A percentile compares a stretch with the other conserved stretches of the same genome.
Evolutionary conservation across 2,888 invertebrate genomes (phyloP).

Genomic region (Portevinia maculata): DNA sequence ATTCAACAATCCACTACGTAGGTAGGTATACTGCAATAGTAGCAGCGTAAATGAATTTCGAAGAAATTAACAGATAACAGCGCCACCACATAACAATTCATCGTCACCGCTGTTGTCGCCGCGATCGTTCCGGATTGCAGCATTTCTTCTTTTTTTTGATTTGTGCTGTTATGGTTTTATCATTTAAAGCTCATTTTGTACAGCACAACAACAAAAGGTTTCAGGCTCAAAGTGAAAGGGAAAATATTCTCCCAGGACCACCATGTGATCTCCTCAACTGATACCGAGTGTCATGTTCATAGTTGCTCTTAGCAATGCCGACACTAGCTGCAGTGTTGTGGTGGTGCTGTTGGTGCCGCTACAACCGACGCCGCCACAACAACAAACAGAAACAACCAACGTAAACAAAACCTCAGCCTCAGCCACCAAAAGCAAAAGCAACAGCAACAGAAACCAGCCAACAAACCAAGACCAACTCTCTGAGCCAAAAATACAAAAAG

Average conservation of each 20-base stretch:
- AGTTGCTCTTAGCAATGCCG: conserved; percentile 72
- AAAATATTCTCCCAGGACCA: conserved; percentile 74
- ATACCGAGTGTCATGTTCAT: conserved; percentile 73
- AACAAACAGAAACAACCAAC: conserved; percentile 61
- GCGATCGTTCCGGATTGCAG: conserved; percentile 65
- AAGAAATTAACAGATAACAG: conserved; percentile 72
- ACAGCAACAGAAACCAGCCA: conserved; percentile 58
- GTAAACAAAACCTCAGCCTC: conserved; percentile 73
- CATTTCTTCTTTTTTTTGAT: conserved; percentile 30
- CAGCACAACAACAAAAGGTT: conserved; percentile 50
- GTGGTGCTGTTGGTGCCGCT: conserved; percentile 27
- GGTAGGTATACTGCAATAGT: conserved; percentile 12
- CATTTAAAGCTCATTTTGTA: conserved; percentile 62
- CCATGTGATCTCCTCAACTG: conserved; percentile 70
- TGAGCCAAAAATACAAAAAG: conserved; percentile 60
- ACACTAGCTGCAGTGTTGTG: conserved; percentile 50
- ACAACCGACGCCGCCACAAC: conserved; percentile 53
- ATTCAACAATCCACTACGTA: conserved; percentile 16
- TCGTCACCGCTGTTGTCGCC: conserved; percentile 57
- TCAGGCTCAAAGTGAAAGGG: conserved; percentile 71
- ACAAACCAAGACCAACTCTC: conserved; percentile 56
- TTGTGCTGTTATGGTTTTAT: conserved; percentile 9
- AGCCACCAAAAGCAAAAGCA: conserved; percentile 43
- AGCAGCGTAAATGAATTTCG: conserved; percentile 67
- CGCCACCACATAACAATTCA: conserved; percentile 70